Percentiles rank a stretch among this genome's conserved stretches.
Evolutionary conservation across 1,140 invertebrate species (phyloP).

Genomic region (Lethrus apterus): DNA sequence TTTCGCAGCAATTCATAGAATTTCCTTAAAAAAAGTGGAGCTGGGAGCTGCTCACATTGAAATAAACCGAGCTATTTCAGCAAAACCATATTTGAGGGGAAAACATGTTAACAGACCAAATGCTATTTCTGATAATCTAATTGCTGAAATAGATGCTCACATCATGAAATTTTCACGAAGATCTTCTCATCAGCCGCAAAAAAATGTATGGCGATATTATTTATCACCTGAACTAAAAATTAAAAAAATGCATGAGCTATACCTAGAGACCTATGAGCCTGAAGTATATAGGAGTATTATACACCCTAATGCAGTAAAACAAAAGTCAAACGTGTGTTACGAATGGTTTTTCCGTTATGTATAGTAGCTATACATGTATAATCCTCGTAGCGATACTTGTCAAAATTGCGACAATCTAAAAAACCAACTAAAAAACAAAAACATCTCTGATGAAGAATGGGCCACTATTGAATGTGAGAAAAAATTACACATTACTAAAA

Average conservation of each 20-base stretch:
- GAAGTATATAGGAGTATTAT: too few species aligned
- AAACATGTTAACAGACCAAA: conserved; percentile 12
- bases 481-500: background rate
- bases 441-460: background rate
- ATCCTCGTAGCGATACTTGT: conserved; percentile 1
- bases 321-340: too few species aligned
- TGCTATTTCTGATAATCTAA: conserved; percentile 12
- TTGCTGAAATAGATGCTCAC: conserved; percentile 9
- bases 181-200: conserved; percentile 16
- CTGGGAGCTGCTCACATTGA: too few species aligned
- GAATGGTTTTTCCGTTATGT: too few species aligned
- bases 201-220: conserved; percentile 14
- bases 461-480: background rate
- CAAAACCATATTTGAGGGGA: conserved; percentile 16
- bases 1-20: too few species aligned
- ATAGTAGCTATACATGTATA: too few species aligned
- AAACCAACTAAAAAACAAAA: background rate
- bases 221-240: conserved; percentile 18
- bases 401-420: background rate
- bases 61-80: too few species aligned
- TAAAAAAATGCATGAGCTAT: conserved; percentile 19
- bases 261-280: conserved; percentile 10
- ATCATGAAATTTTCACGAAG: conserved; percentile 17
- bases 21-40: too few species aligned
- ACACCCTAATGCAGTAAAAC: too few species aligned